Evolutionary conservation across 2,113 vertebrate genomes (phyloP), one percentile per base, ranked within the genome.

Genomic region (Microcebus lehilahytsara): DNA sequence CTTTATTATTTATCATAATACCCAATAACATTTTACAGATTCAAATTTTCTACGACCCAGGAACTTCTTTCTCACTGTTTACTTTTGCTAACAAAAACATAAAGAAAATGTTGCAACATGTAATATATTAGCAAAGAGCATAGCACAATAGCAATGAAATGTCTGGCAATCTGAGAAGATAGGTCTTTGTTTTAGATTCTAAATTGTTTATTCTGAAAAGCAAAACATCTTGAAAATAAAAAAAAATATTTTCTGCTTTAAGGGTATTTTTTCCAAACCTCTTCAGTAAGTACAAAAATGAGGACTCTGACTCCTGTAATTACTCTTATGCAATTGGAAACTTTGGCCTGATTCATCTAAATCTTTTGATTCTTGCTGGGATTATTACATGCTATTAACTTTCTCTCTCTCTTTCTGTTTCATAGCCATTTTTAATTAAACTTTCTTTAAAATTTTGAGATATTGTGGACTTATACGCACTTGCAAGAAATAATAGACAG

Each of bases 151-250:
- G n/a, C 3, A 83, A 34, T 85, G 71, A 93, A 85, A 66, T 67
- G 6, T 23, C 20, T 77, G 87, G 1, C 2, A 67, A 22, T 88
- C 75, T 92, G 19, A 85, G 19, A 91, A 37, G 25, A 4, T 27
- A 83, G 11, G 40, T 56, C 25, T 95, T n/a, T n/a, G 51, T 78
- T 69, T 93, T 56, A 69, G n/a, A 95, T 87, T 81, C 6, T 71
- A 79, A 20, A 60, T 81, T 9, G 17, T n/a, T 66, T 94, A 95
- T 71, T 75, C 81, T 71, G 34, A 91, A 84, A 51, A 69, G 6
- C 3, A 90, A 87, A 49, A 11, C 11, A 62, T 86, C 40, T 87
- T 93, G 8, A 97, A 95, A 84, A 83, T 85, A 67, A 89, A 95
- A 23, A 86, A 72, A 40, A 40, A 40, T 85, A 64, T 78, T 81